Percentiles rank a stretch among this genome's conserved stretches.
These are phyloP conservation scores for Leptinotarsa defecta DNA, from an alignment of 1,140 invertebrate genomes.

Conservation along the genomic window DNA sequence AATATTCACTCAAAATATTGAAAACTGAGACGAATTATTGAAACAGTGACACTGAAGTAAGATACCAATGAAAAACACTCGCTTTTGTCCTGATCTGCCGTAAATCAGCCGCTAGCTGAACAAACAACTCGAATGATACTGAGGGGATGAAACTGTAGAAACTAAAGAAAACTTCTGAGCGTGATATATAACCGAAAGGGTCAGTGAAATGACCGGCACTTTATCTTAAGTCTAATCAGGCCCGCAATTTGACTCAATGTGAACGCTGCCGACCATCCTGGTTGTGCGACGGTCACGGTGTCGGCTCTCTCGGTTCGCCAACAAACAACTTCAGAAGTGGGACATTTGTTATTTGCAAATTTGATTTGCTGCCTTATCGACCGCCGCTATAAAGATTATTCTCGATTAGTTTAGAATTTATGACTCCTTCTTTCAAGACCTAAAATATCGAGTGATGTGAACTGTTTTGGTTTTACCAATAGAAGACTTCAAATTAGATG, in stretches of 20 bases:
- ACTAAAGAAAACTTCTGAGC: conserved; percentile 18
- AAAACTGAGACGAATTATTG: too few relatives aligned
- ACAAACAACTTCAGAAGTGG: conserved; percentile 53
- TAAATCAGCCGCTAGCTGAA: conserved; percentile 2
- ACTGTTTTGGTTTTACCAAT: too few relatives aligned
- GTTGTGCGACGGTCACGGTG: conserved; percentile 10
- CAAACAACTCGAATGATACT: neutral
- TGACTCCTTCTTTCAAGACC: neutral
- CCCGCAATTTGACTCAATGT: conserved; percentile 11
- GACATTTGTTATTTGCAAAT: conserved; percentile 54
- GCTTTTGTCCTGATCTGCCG: too few relatives aligned
- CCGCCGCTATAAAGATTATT: conserved; percentile 38
- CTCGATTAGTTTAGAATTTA: conserved; percentile 47
- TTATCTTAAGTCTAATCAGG: conserved; percentile 48
- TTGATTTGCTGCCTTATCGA: conserved; percentile 48
- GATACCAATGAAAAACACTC: too few relatives aligned
- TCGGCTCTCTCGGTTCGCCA: conserved; percentile 36
- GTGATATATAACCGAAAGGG: conserved; percentile 32
- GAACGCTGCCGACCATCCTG: neutral
- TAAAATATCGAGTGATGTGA: too few relatives aligned
- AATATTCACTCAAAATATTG: too few relatives aligned
- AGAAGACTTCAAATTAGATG: too few relatives aligned
- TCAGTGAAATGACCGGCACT: conserved; percentile 47
- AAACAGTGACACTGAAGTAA: too few relatives aligned
- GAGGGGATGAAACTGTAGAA: neutral